Conservation (phyloP, 2,113 vertebrate genomes). For the Mystacornis crossleyi region DNA sequence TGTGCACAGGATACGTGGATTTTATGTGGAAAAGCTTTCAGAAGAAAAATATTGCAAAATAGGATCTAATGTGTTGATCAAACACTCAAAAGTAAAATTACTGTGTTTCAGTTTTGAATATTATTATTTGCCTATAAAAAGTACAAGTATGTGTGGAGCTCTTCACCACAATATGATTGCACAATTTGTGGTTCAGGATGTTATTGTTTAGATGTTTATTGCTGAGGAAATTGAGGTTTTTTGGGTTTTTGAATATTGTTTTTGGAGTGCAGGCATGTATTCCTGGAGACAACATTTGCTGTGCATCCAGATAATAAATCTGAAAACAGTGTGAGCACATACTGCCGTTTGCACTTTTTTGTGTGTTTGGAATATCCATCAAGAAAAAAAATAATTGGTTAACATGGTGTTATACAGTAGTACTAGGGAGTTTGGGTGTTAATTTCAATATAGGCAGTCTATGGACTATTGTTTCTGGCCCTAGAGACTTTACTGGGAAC, state of each 20-base stretch:
- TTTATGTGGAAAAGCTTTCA: background rate
- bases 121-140: background rate
- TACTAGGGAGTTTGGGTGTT: background rate
- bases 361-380: background rate
- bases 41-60: background rate
- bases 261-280: fast-evolving
- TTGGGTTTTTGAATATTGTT: background rate
- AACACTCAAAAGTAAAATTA: background rate
- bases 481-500: background rate
- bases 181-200: background rate
- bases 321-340: background rate
- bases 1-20: background rate
- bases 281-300: background rate
- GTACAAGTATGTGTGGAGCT: background rate
- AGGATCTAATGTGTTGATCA: background rate
- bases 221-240: background rate
- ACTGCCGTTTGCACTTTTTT: background rate
- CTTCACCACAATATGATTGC: background rate
- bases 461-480: background rate
- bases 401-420: background rate
- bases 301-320: background rate
- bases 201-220: background rate
- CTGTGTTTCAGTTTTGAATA: background rate
- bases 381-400: background rate
- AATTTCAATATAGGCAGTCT: background rate